Evolutionary conservation across 2,888 invertebrate species (phyloP), one percentile per base, ranked within the genome.

Genomic region (Malthinus seriepunctatus): DNA sequence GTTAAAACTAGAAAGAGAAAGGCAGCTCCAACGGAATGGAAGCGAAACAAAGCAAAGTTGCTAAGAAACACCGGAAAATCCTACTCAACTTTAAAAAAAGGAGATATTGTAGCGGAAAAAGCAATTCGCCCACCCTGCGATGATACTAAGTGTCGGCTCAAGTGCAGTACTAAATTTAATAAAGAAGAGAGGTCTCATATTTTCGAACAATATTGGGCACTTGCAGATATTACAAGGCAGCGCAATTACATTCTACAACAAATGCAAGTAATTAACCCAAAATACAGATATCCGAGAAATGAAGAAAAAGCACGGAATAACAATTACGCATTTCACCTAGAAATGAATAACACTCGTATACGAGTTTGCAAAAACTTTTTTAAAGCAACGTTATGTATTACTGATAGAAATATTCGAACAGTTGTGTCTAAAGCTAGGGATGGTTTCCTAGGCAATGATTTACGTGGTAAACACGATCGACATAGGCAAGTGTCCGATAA

Each of bases 301-400:
- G 23, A 63, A 47, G 51, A 62, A 49, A 48, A 60, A 54, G 52
- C 56, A 8, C 48, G 67, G 35, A 50, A 53, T 14, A 8, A 55
- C 31, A 67, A 63, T 60, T 57, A 53, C 8, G 60, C 63, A 23
- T 67, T 63, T 56, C 63, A 65, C 47, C 67, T 67, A 58, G 51
- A 61, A 45, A 32, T 59, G 11, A 56, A 52, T 37, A 12, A 39
- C 32, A 34, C 34, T 23, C 47, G 55, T 10, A 60, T 62, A 10
- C 44, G 64, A 50, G 64, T 66, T 46, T 64, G 65, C 32, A 64
- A 61, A 48, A 23, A 42, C 32, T 54, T 54, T 46, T 62, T 62
- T 39, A 62, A 54, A 38, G 9, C 38, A 11, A 53, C 58, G 10
- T 62, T 68, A 49, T 62, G 52, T 32, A 62, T 68, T 45, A 64